Evolutionary conservation across 2,888 invertebrate genomes (phyloP).

Genomic region (Amiota communis): DNA sequence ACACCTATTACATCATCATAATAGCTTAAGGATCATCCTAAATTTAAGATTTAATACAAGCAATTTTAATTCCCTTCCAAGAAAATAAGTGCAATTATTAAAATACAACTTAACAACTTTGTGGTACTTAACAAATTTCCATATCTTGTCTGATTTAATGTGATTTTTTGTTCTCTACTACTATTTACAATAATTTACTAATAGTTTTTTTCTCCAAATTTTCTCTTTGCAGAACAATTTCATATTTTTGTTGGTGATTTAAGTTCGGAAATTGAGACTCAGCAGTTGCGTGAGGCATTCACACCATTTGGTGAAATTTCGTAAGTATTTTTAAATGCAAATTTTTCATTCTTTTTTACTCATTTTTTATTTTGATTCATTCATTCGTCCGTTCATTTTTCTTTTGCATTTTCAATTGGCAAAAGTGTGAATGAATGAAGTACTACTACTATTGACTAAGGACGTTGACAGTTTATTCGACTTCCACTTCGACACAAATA

Average conservation of each 20-base stretch:
- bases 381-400: background rate
- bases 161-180: too few relatives aligned
- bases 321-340: slow-evolving; percentile 78
- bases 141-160: too few relatives aligned
- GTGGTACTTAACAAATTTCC: too few relatives aligned
- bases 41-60: too few relatives aligned
- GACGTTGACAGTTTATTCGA: background rate
- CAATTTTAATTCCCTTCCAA: too few relatives aligned
- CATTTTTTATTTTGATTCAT: background rate
- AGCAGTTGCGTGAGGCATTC: slow-evolving; percentile 96
- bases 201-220: slow-evolving; percentile 27
- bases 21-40: too few relatives aligned
- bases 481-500: background rate
- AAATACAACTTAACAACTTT: too few relatives aligned
- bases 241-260: slow-evolving; percentile 99
- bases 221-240: slow-evolving; percentile 90
- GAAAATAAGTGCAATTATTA: too few relatives aligned
- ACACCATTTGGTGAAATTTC: slow-evolving; percentile 99
- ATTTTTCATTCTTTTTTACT: slow-evolving; percentile 36
- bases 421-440: too few relatives aligned
- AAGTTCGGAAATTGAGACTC: slow-evolving; percentile 99
- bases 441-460: background rate
- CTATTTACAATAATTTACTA: background rate
- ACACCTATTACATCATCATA: too few relatives aligned
- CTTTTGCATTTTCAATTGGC: slow-evolving; percentile 24